A percentile compares a stretch with the other conserved stretches of the same genome.
phyloP scores from a whole-genome alignment of 2,797 vertebrate species.

The Pelochelys cantorii region DNA sequence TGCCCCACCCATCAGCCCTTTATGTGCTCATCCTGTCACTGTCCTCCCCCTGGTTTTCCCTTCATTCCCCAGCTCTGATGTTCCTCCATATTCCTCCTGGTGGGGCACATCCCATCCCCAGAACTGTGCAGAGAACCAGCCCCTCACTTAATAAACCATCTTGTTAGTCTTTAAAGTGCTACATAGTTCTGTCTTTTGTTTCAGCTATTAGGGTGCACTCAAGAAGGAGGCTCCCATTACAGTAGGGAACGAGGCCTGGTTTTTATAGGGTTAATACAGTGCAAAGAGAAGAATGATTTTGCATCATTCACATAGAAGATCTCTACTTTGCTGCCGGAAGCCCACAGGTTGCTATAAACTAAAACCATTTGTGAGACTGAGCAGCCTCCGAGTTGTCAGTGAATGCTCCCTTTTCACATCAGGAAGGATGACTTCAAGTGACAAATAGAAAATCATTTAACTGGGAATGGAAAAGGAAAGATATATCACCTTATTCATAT shows the following conservation, averaged over 20 bases:
- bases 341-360: not conserved
- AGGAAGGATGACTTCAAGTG: not conserved
- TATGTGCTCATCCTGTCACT: no score
- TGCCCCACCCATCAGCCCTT: no score
- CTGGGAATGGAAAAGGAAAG: not conserved
- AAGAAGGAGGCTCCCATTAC: not conserved
- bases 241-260: not conserved
- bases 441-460: not conserved
- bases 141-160: no score
- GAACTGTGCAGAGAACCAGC: no score
- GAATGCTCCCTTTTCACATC: not conserved
- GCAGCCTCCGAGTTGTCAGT: not conserved
- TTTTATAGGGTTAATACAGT: not conserved
- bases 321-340: not conserved
- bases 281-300: not conserved
- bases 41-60: no score
- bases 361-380: not conserved
- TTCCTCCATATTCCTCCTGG: no score
- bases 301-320: not conserved
- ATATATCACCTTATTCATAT: not conserved
- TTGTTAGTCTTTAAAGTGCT: no score
- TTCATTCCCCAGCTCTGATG: no score
- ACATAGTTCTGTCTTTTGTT: no score
- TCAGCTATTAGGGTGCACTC: not conserved
- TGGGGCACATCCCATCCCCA: no score